Percentiles rank a stretch among this genome's conserved stretches.
Evolutionary conservation across 2,113 vertebrate genomes (phyloP).

Genomic region (Sturnus vulgaris): DNA sequence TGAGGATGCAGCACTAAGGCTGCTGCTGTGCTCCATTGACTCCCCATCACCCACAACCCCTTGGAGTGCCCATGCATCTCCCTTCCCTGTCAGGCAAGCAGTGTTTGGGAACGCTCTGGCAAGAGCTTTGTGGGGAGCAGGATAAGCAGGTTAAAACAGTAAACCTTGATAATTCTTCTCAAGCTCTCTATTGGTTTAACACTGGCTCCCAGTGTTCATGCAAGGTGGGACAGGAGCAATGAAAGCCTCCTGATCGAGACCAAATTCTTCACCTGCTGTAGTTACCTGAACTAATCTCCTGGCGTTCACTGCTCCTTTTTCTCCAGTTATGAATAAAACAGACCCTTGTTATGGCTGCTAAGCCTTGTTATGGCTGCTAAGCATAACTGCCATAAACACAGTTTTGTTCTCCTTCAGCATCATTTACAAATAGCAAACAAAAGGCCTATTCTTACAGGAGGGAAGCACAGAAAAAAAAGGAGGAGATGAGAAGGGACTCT

Average conservation of each 20-base stretch:
- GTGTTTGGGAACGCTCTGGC: accelerated
- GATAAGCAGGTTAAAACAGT: not conserved
- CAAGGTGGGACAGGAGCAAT: not conserved
- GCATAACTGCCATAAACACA: not conserved
- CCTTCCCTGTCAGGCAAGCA: not conserved
- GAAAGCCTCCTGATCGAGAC: not conserved
- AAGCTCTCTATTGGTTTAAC: not conserved
- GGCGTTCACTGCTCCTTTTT: not conserved
- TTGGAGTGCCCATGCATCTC: accelerated
- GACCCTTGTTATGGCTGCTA: not conserved
- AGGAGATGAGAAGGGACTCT: not conserved
- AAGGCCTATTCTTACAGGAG: not conserved
- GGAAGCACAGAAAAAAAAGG: not conserved
- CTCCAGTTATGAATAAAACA: not conserved
- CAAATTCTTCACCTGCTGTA: not conserved
- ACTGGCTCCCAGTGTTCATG: not conserved
- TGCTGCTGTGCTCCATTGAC: not conserved
- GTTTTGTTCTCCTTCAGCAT: not conserved
- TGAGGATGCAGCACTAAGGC: not conserved
- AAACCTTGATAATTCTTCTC: not conserved
- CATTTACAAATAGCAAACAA: not conserved
- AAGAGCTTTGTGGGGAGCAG: not conserved
- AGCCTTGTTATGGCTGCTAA: not conserved
- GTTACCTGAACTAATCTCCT: not conserved
- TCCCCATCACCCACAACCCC: not conserved